A percentile compares a stretch with the other conserved stretches of the same genome.
Evolutionary conservation across 2,113 vertebrate species (phyloP).

Genomic region (Ophthalmolycus amberensis): DNA sequence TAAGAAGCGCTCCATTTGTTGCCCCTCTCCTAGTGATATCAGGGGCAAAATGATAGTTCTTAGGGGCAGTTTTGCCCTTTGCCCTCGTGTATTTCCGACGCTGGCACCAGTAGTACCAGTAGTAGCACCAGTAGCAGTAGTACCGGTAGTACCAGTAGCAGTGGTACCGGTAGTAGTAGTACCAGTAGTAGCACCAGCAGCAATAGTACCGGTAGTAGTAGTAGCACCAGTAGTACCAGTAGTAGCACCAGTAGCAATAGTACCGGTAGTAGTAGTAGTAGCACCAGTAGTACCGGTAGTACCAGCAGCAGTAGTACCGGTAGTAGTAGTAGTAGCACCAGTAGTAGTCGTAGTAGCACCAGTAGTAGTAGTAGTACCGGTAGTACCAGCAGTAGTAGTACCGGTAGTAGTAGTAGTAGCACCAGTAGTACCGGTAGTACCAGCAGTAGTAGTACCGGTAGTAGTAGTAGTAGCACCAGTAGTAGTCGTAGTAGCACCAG

Average conservation of each 20-base stretch:
- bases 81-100: no score
- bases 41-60: no score
- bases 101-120: neutral
- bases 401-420: neutral
- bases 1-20: no score
- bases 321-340: no score
- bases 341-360: no score
- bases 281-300: neutral
- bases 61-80: no score
- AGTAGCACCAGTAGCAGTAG: neutral
- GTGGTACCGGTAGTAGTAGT: no score
- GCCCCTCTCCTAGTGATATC: no score
- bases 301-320: neutral
- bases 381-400: neutral
- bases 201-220: neutral
- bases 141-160: no score
- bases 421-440: neutral
- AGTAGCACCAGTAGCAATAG: neutral
- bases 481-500: neutral
- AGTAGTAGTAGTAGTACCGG: no score
- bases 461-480: neutral
- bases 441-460: neutral
- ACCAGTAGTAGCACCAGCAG: neutral
- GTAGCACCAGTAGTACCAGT: neutral
- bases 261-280: no score